These are phyloP conservation scores for Petaurus breviceps DNA, from an alignment of 2,113 vertebrate species.

Conservation along the genomic window DNA sequence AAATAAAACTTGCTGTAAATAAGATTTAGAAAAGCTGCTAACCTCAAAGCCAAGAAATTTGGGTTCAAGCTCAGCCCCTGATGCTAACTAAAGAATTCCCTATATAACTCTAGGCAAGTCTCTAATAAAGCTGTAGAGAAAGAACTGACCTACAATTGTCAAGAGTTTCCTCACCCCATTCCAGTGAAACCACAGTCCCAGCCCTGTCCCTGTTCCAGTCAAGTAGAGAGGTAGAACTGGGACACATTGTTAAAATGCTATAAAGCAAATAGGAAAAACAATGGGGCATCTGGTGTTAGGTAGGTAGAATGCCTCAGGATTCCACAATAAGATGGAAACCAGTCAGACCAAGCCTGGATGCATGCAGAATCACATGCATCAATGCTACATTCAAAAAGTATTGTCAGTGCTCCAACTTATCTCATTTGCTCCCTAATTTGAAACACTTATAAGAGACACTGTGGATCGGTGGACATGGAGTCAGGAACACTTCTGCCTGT, in stretches of 20 bases:
- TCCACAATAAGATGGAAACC: not conserved
- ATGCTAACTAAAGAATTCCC: not conserved
- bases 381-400: not conserved
- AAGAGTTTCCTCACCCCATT: not conserved
- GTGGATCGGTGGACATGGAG: not conserved
- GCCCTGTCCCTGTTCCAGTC: not conserved
- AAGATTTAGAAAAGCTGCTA: not conserved
- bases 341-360: not conserved
- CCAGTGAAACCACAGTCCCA: not conserved
- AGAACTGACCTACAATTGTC: not conserved
- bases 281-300: not conserved
- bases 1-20: not conserved
- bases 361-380: not conserved
- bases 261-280: not conserved
- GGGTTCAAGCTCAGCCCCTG: not conserved
- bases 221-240: not conserved
- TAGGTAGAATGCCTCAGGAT: not conserved
- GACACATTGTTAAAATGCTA: not conserved
- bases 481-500: not conserved
- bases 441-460: not conserved
- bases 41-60: not conserved
- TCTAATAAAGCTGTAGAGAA: not conserved
- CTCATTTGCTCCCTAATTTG: not conserved
- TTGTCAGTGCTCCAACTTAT: not conserved
- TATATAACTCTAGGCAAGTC: not conserved